Conservation (phyloP, 1,140 invertebrate species). For the Drosophila nebulosa region DNA sequence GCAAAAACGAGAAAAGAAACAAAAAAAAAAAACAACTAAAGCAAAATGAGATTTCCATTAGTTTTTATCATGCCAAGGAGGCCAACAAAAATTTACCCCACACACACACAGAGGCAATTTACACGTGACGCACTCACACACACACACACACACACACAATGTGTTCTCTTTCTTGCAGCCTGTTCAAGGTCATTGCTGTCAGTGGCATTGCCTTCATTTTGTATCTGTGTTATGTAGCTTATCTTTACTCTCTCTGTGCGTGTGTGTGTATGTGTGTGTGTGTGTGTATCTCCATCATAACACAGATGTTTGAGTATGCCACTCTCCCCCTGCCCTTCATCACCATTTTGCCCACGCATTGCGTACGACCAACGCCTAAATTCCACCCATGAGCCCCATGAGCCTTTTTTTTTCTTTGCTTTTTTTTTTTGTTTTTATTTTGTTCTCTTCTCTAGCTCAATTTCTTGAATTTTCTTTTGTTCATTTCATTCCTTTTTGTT, state of each 20-base stretch:
- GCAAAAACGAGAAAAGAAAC: not conserved
- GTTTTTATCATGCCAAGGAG: constrained; percentile 42
- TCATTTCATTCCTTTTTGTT: constrained; percentile 7
- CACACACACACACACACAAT: constrained; percentile 1
- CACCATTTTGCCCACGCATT: not conserved
- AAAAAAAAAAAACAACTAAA: not conserved
- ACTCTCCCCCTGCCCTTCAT: not conserved
- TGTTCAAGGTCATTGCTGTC: constrained; percentile 68
- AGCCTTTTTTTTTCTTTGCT: not conserved
- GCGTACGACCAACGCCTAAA: constrained; percentile 46
- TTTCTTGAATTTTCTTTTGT: not conserved
- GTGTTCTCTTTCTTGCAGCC: constrained; percentile 41
- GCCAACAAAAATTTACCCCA: constrained; percentile 12
- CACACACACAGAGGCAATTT: constrained; percentile 24
- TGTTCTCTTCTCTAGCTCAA: not conserved
- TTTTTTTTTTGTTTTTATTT: too few species aligned
- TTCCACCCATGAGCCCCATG: constrained; percentile 10
- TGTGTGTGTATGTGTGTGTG: constrained; percentile 31
- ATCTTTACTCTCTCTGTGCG: too few species aligned
- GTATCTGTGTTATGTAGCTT: not conserved
- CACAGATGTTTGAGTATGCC: constrained; percentile 58
- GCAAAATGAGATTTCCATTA: constrained; percentile 53
- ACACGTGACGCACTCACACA: constrained; percentile 33
- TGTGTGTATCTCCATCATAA: constrained; percentile 33
- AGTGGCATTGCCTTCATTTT: constrained; percentile 34